These are phyloP conservation scores for Geotrypetes seraphini DNA, from an alignment of 2,797 vertebrate species.

Conservation along the genomic window DNA sequence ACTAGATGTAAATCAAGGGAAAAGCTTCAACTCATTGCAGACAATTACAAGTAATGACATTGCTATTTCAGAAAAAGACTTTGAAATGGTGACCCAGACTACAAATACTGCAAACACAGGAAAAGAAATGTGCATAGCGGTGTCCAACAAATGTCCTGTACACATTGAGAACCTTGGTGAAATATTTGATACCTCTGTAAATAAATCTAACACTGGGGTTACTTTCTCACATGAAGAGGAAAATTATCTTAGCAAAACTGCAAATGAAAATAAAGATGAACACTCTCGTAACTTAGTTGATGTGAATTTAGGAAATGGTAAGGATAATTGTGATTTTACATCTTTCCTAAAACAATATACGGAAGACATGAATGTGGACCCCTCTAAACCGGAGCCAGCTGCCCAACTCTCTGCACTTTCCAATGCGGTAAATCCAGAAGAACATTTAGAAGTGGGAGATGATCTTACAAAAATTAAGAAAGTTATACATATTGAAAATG, in stretches of 20 bases:
- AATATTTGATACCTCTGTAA: slow-evolving; percentile 39
- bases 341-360: slow-evolving; percentile 20
- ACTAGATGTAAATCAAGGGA: not conserved
- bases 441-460: not conserved
- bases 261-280: not conserved
- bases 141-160: slow-evolving; percentile 28
- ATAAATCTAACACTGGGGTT: slow-evolving; percentile 13
- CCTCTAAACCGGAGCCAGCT: not conserved
- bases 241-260: not conserved
- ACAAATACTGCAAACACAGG: not conserved
- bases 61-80: slow-evolving; percentile 2
- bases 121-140: slow-evolving; percentile 1
- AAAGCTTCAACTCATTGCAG: not conserved
- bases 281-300: not conserved
- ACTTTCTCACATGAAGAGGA: slow-evolving; percentile 2
- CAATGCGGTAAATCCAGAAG: not conserved
- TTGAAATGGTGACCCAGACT: slow-evolving; percentile 7
- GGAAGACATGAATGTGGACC: not conserved
- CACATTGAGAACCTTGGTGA: slow-evolving; percentile 39
- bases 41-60: not conserved
- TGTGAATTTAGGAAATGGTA: not conserved
- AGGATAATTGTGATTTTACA: slow-evolving; percentile 8
- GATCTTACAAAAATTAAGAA: slow-evolving; percentile 2
- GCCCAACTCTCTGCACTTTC: not conserved
- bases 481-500: not conserved